Conservation (phyloP, 1,140 invertebrate genomes). For the Rhopalosiphum maidis region DNA sequence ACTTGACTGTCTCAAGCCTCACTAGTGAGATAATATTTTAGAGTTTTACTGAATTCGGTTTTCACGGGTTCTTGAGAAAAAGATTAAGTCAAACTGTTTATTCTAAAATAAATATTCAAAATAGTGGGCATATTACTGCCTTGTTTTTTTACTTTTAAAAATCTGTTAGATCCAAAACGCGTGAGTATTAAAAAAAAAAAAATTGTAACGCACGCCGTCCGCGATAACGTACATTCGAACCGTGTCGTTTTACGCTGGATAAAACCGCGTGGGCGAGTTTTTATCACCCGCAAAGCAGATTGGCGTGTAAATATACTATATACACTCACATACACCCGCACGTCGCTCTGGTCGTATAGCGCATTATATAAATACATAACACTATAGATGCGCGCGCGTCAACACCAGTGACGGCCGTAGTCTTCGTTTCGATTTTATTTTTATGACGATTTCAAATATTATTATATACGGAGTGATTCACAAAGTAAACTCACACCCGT, state of each 20-base stretch:
- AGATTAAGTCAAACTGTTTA: neutral
- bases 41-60: neutral
- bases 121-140: neutral
- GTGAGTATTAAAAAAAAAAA: neutral
- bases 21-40: neutral
- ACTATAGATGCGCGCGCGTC: neutral
- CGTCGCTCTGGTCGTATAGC: neutral
- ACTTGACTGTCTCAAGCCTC: neutral
- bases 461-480: no score
- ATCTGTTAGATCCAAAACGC: neutral
- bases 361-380: neutral
- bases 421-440: neutral
- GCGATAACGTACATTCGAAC: neutral
- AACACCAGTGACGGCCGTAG: neutral
- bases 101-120: neutral
- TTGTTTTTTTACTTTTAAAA: neutral
- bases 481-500: no score
- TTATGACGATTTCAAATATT: neutral
- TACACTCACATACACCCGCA: neutral
- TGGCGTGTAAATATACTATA: neutral
- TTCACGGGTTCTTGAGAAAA: neutral
- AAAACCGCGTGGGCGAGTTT: conserved; percentile 13
- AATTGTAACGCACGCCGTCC: neutral
- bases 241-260: neutral
- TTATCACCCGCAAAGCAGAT: conserved; percentile 19